A percentile compares a stretch with the other conserved stretches of the same genome.
These are phyloP conservation scores for Tachina grossa DNA, from an alignment of 2,888 invertebrate genomes.

Conservation along the genomic window DNA sequence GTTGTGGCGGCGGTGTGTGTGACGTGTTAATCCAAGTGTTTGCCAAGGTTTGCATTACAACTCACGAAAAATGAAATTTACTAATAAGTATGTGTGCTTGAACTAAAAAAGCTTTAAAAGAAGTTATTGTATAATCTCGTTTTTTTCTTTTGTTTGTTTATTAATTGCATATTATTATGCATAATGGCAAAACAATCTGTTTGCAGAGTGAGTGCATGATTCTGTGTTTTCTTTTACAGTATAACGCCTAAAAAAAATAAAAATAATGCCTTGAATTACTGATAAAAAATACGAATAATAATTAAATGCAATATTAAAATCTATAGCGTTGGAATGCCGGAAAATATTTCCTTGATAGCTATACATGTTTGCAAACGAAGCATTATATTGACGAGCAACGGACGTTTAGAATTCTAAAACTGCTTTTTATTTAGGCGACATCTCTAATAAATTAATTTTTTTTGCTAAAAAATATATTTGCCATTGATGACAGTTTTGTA, in stretches of 20 bases:
- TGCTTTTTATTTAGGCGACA: constrained; percentile 18
- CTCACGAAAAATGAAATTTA: constrained; percentile 37
- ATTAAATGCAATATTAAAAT: constrained; percentile 44
- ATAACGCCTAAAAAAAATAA: constrained; percentile 62
- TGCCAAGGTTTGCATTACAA: constrained; percentile 67
- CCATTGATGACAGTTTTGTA: constrained; percentile 52
- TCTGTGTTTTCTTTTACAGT: constrained; percentile 36
- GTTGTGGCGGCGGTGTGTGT: constrained; percentile 68
- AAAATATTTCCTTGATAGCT: constrained; percentile 65
- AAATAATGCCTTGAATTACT: constrained; percentile 45
- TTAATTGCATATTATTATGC: constrained; percentile 18
- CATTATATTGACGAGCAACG: constrained; percentile 12
- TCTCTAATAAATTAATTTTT: constrained; percentile 12
- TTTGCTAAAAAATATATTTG: constrained; percentile 5
- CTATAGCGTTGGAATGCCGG: constrained; percentile 61
- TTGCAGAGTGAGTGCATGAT: neutral
- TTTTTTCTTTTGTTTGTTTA: neutral
- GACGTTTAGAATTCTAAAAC: constrained; percentile 9
- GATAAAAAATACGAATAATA: constrained; percentile 53
- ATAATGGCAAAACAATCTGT: constrained; percentile 29
- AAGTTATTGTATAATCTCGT: constrained; percentile 35
- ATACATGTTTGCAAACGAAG: constrained; percentile 20
- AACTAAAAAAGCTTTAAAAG: neutral
- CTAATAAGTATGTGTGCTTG: neutral
- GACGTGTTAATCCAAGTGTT: constrained; percentile 70